Evolutionary conservation across 2,888 invertebrate genomes (phyloP).

Genomic region (Flexamia atlantica): DNA sequence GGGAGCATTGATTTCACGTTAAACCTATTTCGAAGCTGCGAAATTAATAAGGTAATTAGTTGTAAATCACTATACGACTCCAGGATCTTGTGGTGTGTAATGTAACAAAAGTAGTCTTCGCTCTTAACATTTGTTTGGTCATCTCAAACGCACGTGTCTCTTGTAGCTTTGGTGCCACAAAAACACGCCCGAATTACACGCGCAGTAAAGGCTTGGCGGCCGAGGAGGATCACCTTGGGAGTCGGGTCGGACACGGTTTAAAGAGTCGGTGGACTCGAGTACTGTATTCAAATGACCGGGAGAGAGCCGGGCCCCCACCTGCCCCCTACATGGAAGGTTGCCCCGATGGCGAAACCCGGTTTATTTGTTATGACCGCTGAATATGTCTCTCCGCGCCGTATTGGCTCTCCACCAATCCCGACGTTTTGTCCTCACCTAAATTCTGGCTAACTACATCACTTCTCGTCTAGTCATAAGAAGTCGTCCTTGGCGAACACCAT

Average conservation of each 20-base stretch:
- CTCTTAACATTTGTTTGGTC: too few species aligned
- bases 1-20: too few species aligned
- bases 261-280: constrained; percentile 23
- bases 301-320: constrained; percentile 34
- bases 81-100: too few species aligned
- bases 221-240: constrained; percentile 6
- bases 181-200: too few species aligned
- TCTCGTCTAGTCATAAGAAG: background rate
- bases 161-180: too few species aligned
- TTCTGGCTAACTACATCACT: background rate
- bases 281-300: constrained; percentile 36
- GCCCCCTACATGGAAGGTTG: constrained; percentile 48
- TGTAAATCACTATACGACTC: too few species aligned
- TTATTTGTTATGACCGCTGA: constrained; percentile 54
- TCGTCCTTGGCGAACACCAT: constrained; percentile 64
- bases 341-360: constrained; percentile 54
- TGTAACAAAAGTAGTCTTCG: too few species aligned
- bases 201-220: too few species aligned
- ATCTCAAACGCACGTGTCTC: too few species aligned
- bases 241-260: constrained; percentile 3
- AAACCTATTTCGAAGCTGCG: too few species aligned
- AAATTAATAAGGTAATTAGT: too few species aligned
- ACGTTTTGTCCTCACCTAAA: background rate
- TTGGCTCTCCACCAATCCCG: constrained; percentile 38
- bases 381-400: constrained; percentile 42